Percentiles rank a stretch among this genome's conserved stretches.
These are phyloP conservation scores for Ichneumoninae sp. DNA, from an alignment of 2,888 invertebrate species.

Conservation along the genomic window DNA sequence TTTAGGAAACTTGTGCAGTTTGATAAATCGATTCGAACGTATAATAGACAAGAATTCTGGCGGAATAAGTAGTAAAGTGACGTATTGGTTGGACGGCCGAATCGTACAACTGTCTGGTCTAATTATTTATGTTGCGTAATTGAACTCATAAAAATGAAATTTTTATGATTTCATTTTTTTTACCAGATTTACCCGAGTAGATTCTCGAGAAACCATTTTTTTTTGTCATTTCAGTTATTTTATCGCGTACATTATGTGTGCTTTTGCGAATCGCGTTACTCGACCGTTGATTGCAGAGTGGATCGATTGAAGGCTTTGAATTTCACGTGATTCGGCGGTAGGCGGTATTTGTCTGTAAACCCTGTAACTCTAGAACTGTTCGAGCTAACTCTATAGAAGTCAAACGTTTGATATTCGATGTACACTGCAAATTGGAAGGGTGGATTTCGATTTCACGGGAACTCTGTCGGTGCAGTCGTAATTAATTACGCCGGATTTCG, in stretches of 20 bases:
- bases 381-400: constrained; percentile 1
- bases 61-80: constrained; percentile 24
- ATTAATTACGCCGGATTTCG: neutral
- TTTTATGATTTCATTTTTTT: neutral
- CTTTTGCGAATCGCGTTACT: neutral
- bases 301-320: neutral
- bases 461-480: neutral
- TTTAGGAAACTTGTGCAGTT: constrained; percentile 19
- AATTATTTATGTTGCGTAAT: neutral
- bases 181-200: neutral
- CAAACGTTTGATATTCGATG: constrained; percentile 3
- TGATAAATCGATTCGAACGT: neutral
- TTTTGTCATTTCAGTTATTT: neutral
- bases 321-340: neutral
- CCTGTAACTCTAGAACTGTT: neutral
- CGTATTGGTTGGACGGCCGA: constrained; percentile 19
- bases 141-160: too few relatives aligned
- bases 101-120: neutral
- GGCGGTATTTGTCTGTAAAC: neutral
- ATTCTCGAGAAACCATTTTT: neutral
- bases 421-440: constrained; percentile 1
- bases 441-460: neutral
- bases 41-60: neutral
- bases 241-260: neutral
- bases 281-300: neutral